These are phyloP conservation scores for Xanthorhoe spadicearia DNA, from an alignment of 2,888 invertebrate species.

Conservation along the genomic window DNA sequence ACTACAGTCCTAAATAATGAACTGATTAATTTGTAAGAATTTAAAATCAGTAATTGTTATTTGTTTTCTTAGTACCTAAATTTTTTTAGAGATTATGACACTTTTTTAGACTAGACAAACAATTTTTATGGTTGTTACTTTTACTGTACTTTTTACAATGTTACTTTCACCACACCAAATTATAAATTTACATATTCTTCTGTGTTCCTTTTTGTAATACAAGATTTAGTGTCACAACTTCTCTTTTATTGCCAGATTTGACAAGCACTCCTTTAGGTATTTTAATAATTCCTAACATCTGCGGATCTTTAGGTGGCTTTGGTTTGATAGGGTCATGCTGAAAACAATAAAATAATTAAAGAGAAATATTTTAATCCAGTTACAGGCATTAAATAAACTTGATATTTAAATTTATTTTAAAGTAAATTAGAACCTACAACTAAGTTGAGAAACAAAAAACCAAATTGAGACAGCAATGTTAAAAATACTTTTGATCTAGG, in stretches of 20 bases:
- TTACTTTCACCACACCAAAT: slow-evolving; percentile 2
- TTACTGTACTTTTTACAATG: slow-evolving; percentile 1
- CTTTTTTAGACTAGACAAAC: slow-evolving; percentile 21
- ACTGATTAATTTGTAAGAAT: slow-evolving; percentile 36
- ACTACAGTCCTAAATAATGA: slow-evolving; percentile 68
- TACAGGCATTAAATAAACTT: not conserved
- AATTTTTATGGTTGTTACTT: not conserved
- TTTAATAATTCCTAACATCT: slow-evolving; percentile 57
- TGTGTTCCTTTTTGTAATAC: slow-evolving; percentile 55
- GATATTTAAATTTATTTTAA: slow-evolving; percentile 6
- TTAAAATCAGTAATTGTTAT: not conserved
- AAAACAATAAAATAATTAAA: slow-evolving; percentile 38
- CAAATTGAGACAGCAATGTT: slow-evolving; percentile 1
- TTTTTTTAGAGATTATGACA: not conserved
- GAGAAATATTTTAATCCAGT: not conserved
- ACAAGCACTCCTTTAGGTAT: slow-evolving; percentile 62
- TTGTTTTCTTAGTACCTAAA: not conserved
- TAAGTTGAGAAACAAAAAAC: slow-evolving; percentile 6
- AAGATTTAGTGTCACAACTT: slow-evolving; percentile 62
- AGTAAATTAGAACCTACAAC: slow-evolving; percentile 5
- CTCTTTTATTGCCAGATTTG: slow-evolving; percentile 56
- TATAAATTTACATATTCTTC: slow-evolving; percentile 4
- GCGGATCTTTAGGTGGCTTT: slow-evolving; percentile 37
- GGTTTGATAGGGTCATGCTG: slow-evolving; percentile 47
- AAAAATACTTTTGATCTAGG: slow-evolving; percentile 43